phyloP scores from a whole-genome alignment of 2,888 invertebrate genomes.

The Acanthosepion lycidas region DNA sequence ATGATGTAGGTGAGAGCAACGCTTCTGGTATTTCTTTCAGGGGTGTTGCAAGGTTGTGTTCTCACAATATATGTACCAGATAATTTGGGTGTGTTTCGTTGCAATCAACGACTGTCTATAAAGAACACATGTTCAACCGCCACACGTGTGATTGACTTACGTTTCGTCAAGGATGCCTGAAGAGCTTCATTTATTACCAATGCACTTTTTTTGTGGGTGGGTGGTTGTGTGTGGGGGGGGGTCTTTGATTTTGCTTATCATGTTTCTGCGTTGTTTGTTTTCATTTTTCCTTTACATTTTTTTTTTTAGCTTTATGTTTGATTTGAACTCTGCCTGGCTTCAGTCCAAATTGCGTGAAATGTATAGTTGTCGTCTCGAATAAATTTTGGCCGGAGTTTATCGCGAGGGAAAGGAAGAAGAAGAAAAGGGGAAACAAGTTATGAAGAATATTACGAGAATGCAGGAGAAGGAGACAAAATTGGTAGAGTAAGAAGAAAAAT shows the following conservation, averaged over 20 bases:
- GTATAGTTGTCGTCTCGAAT: background rate
- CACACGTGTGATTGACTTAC: slow-evolving; percentile 18
- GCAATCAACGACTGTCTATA: background rate
- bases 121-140: background rate
- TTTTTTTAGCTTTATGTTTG: background rate
- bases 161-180: background rate
- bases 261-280: background rate
- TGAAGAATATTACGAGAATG: background rate
- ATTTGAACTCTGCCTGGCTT: background rate
- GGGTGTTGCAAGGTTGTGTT: too few relatives aligned
- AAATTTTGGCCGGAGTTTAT: background rate
- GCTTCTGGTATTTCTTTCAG: too few relatives aligned
- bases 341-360: background rate
- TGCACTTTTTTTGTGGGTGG: too few relatives aligned
- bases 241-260: background rate
- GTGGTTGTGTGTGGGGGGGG: too few relatives aligned
- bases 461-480: background rate
- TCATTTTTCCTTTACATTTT: background rate
- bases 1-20: too few relatives aligned
- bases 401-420: background rate
- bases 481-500: background rate
- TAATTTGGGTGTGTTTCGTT: background rate
- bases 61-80: background rate
- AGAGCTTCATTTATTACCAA: background rate
- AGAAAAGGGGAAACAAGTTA: background rate